Conservation (phyloP, 2,113 vertebrate species). For the Mesitornis unicolor region DNA sequence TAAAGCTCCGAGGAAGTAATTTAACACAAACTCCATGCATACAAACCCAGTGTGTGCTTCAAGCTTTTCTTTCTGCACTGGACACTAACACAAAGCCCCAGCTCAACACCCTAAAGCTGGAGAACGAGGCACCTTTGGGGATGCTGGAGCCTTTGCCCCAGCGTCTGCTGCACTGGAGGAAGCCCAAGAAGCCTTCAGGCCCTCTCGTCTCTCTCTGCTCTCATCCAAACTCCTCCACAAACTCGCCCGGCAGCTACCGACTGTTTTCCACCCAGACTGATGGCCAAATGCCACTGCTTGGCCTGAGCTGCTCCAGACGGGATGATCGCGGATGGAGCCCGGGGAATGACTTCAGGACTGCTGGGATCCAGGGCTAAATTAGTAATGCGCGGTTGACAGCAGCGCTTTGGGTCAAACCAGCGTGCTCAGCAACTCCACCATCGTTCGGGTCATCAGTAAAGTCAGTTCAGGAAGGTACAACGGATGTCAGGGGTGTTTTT, state of each 20-base stretch:
- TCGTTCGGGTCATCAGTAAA: not conserved
- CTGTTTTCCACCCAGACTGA: not conserved
- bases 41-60: not conserved
- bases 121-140: rapidly evolving
- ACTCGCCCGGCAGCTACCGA: not conserved
- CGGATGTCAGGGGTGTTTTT: not conserved
- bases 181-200: not conserved
- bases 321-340: not conserved
- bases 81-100: not conserved
- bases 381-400: not conserved
- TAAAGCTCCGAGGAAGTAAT: not conserved
- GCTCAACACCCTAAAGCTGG: not conserved
- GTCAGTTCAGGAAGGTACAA: not conserved
- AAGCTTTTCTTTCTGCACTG: not conserved
- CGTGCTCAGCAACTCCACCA: not conserved
- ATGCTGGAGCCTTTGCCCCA: not conserved
- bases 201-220: not conserved
- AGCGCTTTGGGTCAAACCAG: not conserved
- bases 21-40: not conserved
- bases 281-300: not conserved
- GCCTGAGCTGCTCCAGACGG: not conserved
- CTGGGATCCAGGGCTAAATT: not conserved
- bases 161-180: not conserved
- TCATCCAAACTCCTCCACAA: not conserved
- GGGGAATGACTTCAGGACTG: not conserved